Evolutionary conservation across 2,797 vertebrate species (phyloP).

Genomic region (Phoeniculus purpureus): DNA sequence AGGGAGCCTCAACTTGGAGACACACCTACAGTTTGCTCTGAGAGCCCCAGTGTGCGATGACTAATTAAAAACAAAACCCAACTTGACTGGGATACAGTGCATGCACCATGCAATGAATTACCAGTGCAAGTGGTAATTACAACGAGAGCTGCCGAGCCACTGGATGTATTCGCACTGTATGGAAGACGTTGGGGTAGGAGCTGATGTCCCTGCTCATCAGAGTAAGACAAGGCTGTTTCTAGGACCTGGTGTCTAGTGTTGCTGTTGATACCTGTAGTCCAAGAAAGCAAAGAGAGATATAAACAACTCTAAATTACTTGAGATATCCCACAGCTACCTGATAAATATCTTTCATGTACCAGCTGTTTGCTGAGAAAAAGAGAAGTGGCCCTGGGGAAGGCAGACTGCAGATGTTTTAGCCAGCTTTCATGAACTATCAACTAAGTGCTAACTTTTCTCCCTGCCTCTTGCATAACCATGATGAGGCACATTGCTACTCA

Average conservation of each 20-base stretch:
- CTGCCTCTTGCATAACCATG: neutral
- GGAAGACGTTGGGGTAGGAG: neutral
- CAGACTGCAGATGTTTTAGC: neutral
- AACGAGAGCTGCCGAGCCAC: neutral
- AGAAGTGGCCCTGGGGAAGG: neutral
- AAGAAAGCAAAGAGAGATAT: neutral
- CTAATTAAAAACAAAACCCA: constrained; percentile 54
- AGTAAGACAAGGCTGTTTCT: neutral
- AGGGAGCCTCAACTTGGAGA: constrained; percentile 13
- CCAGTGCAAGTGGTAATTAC: neutral
- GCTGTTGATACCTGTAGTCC: neutral
- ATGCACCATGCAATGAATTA: neutral
- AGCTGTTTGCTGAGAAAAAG: neutral
- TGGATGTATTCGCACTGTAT: neutral
- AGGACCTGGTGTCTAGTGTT: neutral
- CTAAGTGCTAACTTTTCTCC: neutral
- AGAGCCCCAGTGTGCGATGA: neutral
- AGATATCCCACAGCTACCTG: neutral
- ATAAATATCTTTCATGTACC: neutral
- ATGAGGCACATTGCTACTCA: neutral
- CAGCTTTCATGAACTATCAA: neutral
- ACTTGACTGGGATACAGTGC: neutral
- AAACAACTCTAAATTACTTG: neutral
- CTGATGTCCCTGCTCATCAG: neutral
- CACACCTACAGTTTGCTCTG: constrained; percentile 1